Base-by-base conservation (phyloP, 2,797 vertebrate genomes). In the Myripristis murdjan region DNA sequence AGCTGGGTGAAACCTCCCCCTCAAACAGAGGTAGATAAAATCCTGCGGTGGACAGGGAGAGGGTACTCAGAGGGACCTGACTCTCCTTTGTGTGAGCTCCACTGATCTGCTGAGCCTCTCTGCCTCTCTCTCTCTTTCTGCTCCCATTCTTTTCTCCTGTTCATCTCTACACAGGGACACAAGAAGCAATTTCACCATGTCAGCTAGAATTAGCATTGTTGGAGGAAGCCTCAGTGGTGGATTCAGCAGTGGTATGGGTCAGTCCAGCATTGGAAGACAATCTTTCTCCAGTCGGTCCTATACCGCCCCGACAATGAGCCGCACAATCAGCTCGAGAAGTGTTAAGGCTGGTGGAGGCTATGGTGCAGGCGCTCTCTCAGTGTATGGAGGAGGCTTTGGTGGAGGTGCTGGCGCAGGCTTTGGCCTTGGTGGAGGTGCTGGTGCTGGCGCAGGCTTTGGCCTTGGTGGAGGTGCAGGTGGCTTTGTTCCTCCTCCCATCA, bases 31-130 rank as follows among this genome's bases (percentile, higher is more conserved):
- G 37, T 56, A 79, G 54, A 93, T 93, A 95, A 93, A 95, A 86
- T 46, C 12, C 54, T 51, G 26, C 47, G 26, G 16, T 15, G 0
- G 37, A 64, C 55, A 48, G 26, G n/a, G 18, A 75, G 64, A 84
- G 78, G 78, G 23, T 44, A 95, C 95, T 95, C 85, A 88, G 94
- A 94, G 95, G 93, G 81, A 93, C 79, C 84, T 80, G 81, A 87
- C 82, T 92, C 73, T 88, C 93, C 93, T 94, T 92, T 94, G 87
- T 77, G 93, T 94, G 93, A 75, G 72, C 88, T 87, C 78, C 67
- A 73, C 84, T 83, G 77, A 91, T 88, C 89, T 84, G 73, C 77
- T 64, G 70, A 71, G 85, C 49, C 75, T 89, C 70, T 88, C 35
- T 87, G 23, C 54, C 73, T 53, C 72, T 81, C 76, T 54, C 70